Percentiles rank a stretch among this genome's conserved stretches.
phyloP scores from a whole-genome alignment of 2,888 invertebrate species.

The Dorcus parallelipipedus region DNA sequence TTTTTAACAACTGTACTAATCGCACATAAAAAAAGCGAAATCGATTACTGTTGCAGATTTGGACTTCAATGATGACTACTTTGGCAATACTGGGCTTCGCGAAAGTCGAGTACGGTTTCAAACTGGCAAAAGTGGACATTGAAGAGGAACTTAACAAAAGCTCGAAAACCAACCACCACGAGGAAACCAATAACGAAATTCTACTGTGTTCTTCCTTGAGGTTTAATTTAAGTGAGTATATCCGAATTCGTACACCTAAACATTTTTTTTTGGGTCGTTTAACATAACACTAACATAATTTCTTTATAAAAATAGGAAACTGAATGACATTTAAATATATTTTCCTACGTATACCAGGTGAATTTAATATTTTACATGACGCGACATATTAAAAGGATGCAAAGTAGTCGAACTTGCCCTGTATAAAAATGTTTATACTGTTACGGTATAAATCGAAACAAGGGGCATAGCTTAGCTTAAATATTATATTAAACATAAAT shows the following conservation, averaged over 20 bases:
- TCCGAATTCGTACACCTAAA: neutral
- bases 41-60: slow-evolving; percentile 27
- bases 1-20: neutral
- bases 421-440: no score
- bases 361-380: no score
- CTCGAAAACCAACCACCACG: slow-evolving; percentile 15
- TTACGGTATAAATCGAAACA: no score
- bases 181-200: slow-evolving; percentile 26
- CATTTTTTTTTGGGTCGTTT: no score
- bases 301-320: no score
- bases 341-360: no score
- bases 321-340: no score
- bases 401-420: no score
- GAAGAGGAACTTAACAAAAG: slow-evolving; percentile 29
- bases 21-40: neutral
- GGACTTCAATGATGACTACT: slow-evolving; percentile 35
- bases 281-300: no score
- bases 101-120: slow-evolving; percentile 37
- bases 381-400: no score
- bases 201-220: slow-evolving; percentile 30
- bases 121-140: slow-evolving; percentile 36
- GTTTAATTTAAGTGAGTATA: slow-evolving; percentile 28
- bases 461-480: no score
- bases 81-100: slow-evolving; percentile 35
- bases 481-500: no score